These are phyloP conservation scores for Chrysochloris asiatica DNA, from an alignment of 2,113 vertebrate species.

Conservation along the genomic window DNA sequence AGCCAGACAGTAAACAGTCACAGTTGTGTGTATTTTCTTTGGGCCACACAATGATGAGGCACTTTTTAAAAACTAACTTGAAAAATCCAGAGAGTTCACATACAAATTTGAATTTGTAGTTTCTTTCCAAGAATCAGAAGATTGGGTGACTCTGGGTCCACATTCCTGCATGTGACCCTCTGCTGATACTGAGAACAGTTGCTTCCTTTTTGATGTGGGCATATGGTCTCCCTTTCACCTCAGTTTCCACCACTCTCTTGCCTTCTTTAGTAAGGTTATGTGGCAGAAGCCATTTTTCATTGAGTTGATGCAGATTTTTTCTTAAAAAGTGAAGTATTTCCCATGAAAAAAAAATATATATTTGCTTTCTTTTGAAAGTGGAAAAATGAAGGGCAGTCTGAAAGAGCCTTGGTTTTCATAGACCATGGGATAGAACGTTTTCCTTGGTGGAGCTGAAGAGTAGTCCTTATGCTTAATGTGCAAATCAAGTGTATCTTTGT, in stretches of 20 bases:
- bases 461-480: too few species aligned
- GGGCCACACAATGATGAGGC: accelerated
- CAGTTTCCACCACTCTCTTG: not conserved
- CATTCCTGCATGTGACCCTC: not conserved
- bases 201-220: too few species aligned
- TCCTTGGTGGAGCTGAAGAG: not conserved
- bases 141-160: too few species aligned
- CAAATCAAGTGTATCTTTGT: not conserved
- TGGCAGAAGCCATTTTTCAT: not conserved
- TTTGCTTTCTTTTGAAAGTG: not conserved
- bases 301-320: accelerated
- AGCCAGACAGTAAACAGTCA: not conserved
- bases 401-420: not conserved
- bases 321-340: not conserved
- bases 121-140: not conserved
- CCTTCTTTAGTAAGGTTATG: accelerated
- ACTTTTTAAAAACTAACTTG: not conserved
- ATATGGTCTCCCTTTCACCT: not conserved
- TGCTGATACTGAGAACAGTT: not conserved
- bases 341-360: too few species aligned
- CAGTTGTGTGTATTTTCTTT: not conserved
- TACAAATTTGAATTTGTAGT: not conserved
- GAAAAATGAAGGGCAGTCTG: not conserved
- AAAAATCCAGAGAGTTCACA: not conserved
- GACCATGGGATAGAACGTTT: not conserved